Conservation (phyloP, 1,140 invertebrate genomes). For the Popillia japonica region DNA sequence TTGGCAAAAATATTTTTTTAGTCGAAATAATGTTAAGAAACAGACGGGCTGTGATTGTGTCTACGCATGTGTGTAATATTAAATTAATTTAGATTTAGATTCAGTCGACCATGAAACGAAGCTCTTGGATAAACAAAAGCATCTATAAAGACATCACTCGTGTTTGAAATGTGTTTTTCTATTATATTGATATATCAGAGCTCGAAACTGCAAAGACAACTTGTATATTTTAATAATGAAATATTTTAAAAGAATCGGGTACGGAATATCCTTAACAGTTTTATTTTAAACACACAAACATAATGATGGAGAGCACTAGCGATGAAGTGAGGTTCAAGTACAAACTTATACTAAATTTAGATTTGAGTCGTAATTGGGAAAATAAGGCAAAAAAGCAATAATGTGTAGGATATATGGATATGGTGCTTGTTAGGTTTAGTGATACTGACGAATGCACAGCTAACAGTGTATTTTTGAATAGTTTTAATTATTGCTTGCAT, state of each 20-base stretch:
- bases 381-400: too few relatives aligned
- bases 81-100: conserved; percentile 7
- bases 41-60: neutral
- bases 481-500: too few relatives aligned
- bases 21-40: neutral
- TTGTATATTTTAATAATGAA: conserved; percentile 5
- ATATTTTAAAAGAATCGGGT: neutral
- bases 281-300: neutral
- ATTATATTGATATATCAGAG: conserved; percentile 12
- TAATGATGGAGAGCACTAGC: neutral
- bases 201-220: neutral
- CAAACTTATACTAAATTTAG: too few relatives aligned
- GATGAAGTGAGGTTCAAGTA: too few relatives aligned
- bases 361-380: too few relatives aligned
- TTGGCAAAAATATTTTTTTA: neutral
- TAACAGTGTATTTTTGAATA: too few relatives aligned
- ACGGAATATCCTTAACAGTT: neutral
- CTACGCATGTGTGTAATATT: conserved; percentile 9
- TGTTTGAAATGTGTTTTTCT: conserved; percentile 15
- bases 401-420: too few relatives aligned
- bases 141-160: conserved; percentile 10
- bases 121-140: conserved; percentile 13
- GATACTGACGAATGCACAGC: too few relatives aligned
- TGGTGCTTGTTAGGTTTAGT: too few relatives aligned
- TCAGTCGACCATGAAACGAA: conserved; percentile 2